Evolutionary conservation across 2,888 invertebrate species (phyloP), one percentile per base, ranked within the genome.

Genomic region (Kuschelorhynchus macadamiae): DNA sequence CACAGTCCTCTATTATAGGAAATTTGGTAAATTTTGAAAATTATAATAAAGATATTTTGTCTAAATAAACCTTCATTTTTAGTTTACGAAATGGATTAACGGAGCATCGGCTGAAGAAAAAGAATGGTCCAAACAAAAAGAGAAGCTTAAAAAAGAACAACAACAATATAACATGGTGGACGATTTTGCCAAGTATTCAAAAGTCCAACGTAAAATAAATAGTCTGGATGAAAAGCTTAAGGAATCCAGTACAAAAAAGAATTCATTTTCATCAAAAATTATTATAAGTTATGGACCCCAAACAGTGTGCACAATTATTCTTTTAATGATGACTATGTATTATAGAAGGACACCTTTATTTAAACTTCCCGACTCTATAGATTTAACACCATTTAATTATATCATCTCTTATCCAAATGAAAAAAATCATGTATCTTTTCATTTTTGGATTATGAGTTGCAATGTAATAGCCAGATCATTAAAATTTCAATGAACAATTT

Each of bases 121-220:
- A 47, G 78, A 78, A 21, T 71, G 86, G 17, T 82, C 85, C 77
- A 73, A 77, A 4, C 82, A 86, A 76, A 82, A 86, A 36, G 47
- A 80, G 32, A 79, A 81, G 72, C 79, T 88, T 1, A 86, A 85
- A 77, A 75, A 76, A 1, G 84, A 86, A 72, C 88, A 88, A 74
- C 83, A 84, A 57, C 71, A 76, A 7, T 79, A 88, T 64, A 87
- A 86, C 7, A 87, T 88, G 83, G 87, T 87, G 67, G 87, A 88
- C 71, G 85, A 88, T 72, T 89, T 89, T 81, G 88, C 88, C 4
- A 85, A 86, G 32, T 87, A 86, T 77, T 87, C 88, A 1, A 88
- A 87, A 79, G 71, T 88, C 32, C 89, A 89, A 77, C 81, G 89
- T 42, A 86, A 84, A 80, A 87, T 89, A 17, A 87, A 86, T 71